Evolutionary conservation across 2,113 vertebrate species (phyloP).

Genomic region (Thamnaconus septentrionalis): DNA sequence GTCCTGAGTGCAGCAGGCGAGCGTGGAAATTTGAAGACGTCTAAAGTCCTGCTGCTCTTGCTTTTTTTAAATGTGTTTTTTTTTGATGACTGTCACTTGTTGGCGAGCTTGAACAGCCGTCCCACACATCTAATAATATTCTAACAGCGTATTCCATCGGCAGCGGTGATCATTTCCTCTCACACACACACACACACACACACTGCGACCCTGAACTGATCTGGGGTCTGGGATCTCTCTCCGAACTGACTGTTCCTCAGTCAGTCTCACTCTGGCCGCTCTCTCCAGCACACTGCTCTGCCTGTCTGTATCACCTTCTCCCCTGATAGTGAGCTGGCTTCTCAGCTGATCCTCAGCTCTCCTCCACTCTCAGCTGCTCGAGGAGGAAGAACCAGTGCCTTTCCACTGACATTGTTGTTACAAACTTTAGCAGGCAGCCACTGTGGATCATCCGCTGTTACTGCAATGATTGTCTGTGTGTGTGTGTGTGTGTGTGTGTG

Average conservation of each 20-base stretch:
- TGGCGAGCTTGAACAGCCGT: constrained; percentile 27
- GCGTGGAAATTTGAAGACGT: neutral
- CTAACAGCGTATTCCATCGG: constrained; percentile 29
- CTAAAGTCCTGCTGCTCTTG: neutral
- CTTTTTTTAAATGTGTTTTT: too few relatives aligned
- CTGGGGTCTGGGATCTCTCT: constrained; percentile 34
- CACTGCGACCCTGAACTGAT: constrained; percentile 15
- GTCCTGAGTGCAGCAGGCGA: too few relatives aligned
- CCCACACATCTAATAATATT: constrained; percentile 48
- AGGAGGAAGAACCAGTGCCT: constrained; percentile 12
- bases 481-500: neutral
- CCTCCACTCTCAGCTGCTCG: constrained; percentile 52
- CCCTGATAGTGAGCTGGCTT: neutral
- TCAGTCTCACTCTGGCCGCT: constrained; percentile 38
- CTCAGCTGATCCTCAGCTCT: constrained; percentile 4
- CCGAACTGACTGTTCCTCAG: constrained; percentile 53
- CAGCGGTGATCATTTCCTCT: constrained; percentile 50
- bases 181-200: constrained; percentile 31
- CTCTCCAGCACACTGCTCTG: constrained; percentile 11
- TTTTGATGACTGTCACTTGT: constrained; percentile 29
- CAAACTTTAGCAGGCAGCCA: constrained; percentile 66
- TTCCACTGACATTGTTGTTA: constrained; percentile 70
- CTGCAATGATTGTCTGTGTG: constrained; percentile 37
- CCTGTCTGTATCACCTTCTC: neutral
- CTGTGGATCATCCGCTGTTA: constrained; percentile 30